Evolutionary conservation across 2,797 vertebrate species (phyloP).

Genomic region (Gorsachius magnificus): DNA sequence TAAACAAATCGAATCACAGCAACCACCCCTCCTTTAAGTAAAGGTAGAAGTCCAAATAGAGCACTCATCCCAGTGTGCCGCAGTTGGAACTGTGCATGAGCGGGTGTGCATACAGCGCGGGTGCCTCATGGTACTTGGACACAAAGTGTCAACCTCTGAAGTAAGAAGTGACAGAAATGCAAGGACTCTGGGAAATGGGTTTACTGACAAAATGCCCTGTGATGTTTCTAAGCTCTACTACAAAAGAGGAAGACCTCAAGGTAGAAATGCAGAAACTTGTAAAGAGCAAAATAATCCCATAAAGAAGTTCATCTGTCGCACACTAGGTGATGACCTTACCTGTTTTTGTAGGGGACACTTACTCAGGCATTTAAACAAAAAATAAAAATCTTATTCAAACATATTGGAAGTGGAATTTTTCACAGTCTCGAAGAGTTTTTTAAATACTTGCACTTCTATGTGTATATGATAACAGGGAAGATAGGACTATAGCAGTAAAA

Average conservation of each 20-base stretch:
- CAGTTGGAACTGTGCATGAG: rapidly evolving
- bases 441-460: background rate
- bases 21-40: background rate
- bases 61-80: background rate
- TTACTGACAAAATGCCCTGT: background rate
- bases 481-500: background rate
- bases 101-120: background rate
- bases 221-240: background rate
- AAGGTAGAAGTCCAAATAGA: background rate
- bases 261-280: background rate
- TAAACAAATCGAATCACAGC: background rate
- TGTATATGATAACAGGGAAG: background rate
- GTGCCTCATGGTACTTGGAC: background rate
- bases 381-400: background rate
- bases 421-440: background rate
- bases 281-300: background rate
- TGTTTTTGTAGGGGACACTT: background rate
- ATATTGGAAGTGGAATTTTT: background rate
- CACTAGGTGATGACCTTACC: background rate
- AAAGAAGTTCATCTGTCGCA: background rate
- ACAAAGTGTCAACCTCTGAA: background rate
- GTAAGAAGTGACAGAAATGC: background rate
- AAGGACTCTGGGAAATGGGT: background rate
- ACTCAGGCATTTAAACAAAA: background rate
- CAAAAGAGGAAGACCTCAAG: background rate